Conservation (phyloP, 2,888 invertebrate genomes). For the Hypomecis atomaria region DNA sequence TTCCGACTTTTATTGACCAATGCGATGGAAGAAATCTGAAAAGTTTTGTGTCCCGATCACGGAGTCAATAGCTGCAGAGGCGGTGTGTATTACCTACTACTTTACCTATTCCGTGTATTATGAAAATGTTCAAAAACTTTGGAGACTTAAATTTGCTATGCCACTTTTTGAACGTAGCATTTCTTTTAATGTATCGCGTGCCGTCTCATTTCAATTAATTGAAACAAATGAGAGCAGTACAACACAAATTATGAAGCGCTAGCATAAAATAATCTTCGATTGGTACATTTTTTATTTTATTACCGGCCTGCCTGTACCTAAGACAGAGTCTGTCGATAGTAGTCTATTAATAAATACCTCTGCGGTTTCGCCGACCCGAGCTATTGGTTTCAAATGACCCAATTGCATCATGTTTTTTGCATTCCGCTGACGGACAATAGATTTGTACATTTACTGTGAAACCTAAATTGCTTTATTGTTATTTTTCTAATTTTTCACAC, state of each 20-base stretch:
- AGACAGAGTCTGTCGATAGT: constrained; percentile 35
- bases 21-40: neutral
- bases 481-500: constrained; percentile 39
- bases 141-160: too few species aligned
- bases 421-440: constrained; percentile 73
- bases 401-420: constrained; percentile 74
- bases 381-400: constrained; percentile 77
- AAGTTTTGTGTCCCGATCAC: neutral
- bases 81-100: neutral
- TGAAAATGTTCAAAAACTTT: too few species aligned
- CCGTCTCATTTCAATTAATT: too few species aligned
- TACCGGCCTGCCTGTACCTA: constrained; percentile 24
- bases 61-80: neutral
- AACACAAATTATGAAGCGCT: too few species aligned
- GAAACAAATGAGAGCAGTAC: too few species aligned
- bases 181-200: too few species aligned
- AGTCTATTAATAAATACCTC: constrained; percentile 63
- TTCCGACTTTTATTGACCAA: constrained; percentile 1
- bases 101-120: too few species aligned
- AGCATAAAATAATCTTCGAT: too few species aligned
- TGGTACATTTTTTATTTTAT: constrained; percentile 14
- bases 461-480: constrained; percentile 51
- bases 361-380: constrained; percentile 71
- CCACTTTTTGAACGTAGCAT: too few species aligned
- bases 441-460: constrained; percentile 61